Conservation (phyloP, 1,140 invertebrate genomes). For the Drosophila busckii region DNA sequence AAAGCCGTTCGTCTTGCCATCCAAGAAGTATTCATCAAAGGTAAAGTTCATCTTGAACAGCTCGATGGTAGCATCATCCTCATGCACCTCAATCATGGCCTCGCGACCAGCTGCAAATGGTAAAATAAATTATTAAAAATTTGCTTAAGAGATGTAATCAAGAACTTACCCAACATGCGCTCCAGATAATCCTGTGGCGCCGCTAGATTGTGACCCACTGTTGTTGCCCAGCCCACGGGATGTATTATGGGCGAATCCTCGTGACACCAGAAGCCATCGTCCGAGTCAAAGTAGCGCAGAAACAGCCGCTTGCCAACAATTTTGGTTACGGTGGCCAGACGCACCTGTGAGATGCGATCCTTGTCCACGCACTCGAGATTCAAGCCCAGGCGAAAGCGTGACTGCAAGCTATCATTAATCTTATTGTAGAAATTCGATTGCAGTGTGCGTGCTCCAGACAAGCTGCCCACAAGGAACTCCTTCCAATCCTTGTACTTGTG, state of each 20-base stretch:
- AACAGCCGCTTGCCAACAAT: slow-evolving; percentile 95
- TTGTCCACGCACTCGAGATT: slow-evolving; percentile 97
- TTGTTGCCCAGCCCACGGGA: slow-evolving; percentile 95
- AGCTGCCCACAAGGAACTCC: slow-evolving; percentile 92
- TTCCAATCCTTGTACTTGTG: slow-evolving; percentile 97
- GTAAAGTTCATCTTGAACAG: slow-evolving; percentile 83
- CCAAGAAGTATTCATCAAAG: slow-evolving; percentile 76
- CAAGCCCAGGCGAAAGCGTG: slow-evolving; percentile 89
- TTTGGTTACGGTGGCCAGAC: slow-evolving; percentile 92
- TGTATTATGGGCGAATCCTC: slow-evolving; percentile 96
- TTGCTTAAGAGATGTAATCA: not conserved
- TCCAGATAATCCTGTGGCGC: slow-evolving; percentile 89
- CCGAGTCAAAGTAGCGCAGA: slow-evolving; percentile 93
- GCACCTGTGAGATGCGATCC: slow-evolving; percentile 95
- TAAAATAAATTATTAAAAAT: not conserved
- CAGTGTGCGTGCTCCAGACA: slow-evolving; percentile 95
- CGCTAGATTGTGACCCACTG: slow-evolving; percentile 90
- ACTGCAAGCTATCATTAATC: slow-evolving; percentile 90
- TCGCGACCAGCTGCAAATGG: slow-evolving; percentile 62
- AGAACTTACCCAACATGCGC: slow-evolving; percentile 80
- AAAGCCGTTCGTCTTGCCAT: slow-evolving; percentile 82
- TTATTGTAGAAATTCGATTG: slow-evolving; percentile 95
- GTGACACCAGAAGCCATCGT: slow-evolving; percentile 96
- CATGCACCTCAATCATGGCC: slow-evolving; percentile 78
- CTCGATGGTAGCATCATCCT: slow-evolving; percentile 87